Evolutionary conservation across 2,113 vertebrate species (phyloP).

Genomic region (Rhynchopsitta pachyrhyncha): DNA sequence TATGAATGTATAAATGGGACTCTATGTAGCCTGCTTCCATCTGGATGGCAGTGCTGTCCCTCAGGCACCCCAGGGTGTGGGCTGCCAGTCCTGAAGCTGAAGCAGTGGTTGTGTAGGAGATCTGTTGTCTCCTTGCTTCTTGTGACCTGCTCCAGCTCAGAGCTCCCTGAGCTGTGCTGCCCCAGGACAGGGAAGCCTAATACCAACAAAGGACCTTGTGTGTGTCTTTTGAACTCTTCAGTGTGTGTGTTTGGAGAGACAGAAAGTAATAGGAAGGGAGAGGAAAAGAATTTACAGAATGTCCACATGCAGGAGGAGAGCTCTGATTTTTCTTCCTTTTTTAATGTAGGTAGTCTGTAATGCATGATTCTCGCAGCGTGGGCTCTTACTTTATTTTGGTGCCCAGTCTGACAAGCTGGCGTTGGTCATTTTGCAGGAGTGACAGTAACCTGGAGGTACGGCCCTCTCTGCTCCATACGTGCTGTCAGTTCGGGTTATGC

Average conservation of each 20-base stretch:
- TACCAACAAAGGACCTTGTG: rapidly evolving
- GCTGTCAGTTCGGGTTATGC: not conserved
- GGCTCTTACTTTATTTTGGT: not conserved
- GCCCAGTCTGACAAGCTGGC: not conserved
- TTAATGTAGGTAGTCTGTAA: not conserved
- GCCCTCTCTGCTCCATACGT: rapidly evolving
- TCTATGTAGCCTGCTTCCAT: not conserved
- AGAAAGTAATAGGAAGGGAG: not conserved
- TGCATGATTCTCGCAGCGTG: not conserved
- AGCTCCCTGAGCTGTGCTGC: not conserved
- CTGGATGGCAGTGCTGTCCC: rapidly evolving
- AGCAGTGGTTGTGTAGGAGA: rapidly evolving
- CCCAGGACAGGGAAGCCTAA: not conserved
- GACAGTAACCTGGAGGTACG: not conserved
- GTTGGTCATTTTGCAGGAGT: not conserved
- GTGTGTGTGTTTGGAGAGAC: not conserved
- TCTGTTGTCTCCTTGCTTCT: not conserved
- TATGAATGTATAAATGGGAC: too few species aligned
- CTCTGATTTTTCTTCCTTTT: not conserved
- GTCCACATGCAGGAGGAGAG: rapidly evolving
- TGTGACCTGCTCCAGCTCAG: rapidly evolving
- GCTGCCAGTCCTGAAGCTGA: not conserved
- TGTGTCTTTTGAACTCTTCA: not conserved
- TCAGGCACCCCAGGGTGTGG: not conserved
- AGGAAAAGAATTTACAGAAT: not conserved